These are phyloP conservation scores for Fistularia tabacaria DNA, from an alignment of 2,797 vertebrate genomes.

Conservation along the genomic window DNA sequence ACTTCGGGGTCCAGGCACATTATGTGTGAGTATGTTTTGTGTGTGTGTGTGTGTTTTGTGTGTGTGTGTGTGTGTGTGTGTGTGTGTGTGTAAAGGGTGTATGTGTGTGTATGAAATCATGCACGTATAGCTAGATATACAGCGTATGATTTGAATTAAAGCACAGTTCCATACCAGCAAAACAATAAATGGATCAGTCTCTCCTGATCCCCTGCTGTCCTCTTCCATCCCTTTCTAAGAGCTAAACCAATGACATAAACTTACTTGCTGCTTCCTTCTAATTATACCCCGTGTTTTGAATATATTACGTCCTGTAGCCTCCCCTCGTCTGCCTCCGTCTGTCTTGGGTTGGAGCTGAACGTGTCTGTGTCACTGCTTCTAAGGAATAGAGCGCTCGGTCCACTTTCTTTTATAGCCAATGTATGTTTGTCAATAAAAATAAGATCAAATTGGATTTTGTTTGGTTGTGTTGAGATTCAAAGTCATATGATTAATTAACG, in stretches of 20 bases:
- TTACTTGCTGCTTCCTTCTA: constrained; percentile 53
- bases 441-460: constrained; percentile 65
- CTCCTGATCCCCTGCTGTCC: constrained; percentile 29
- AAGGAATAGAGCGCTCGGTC: constrained; percentile 75
- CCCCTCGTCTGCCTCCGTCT: constrained; percentile 50
- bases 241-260: constrained; percentile 55
- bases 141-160: constrained; percentile 51
- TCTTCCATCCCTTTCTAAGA: constrained; percentile 18
- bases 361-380: constrained; percentile 32
- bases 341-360: constrained; percentile 47
- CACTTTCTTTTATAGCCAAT: constrained; percentile 95
- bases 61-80: constrained; percentile 18
- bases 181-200: constrained; percentile 32
- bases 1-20: constrained; percentile 54
- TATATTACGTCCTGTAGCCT: constrained; percentile 24
- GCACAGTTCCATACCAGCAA: constrained; percentile 71
- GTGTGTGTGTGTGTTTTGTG: constrained; percentile 13
- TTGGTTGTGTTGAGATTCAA: background rate
- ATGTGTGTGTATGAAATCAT: constrained; percentile 23
- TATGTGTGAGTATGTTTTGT: constrained; percentile 6
- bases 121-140: constrained; percentile 35
- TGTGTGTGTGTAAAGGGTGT: constrained; percentile 11
- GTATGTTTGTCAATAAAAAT: constrained; percentile 99
- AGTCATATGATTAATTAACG: background rate
- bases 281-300: constrained; percentile 6